Conservation (phyloP, 2,888 invertebrate genomes). For the Linnaemya tessellans region DNA sequence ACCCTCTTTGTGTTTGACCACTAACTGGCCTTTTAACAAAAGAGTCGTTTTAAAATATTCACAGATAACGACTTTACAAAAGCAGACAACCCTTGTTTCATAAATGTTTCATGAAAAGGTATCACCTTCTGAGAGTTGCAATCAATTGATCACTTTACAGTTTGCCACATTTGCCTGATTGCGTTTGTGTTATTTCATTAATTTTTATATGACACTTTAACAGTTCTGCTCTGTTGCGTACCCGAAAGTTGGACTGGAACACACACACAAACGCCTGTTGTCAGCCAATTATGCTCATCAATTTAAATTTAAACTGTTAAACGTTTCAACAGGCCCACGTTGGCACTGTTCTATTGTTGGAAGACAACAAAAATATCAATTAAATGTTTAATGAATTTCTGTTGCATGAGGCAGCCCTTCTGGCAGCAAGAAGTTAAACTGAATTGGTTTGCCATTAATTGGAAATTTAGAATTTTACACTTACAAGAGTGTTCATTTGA, state of each 20-base stretch:
- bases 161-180: constrained; percentile 25
- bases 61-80: not conserved
- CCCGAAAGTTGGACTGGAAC: constrained; percentile 28
- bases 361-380: constrained; percentile 25
- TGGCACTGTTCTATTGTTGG: constrained; percentile 8
- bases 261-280: not conserved
- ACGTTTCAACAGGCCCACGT: not conserved
- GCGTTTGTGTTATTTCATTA: constrained; percentile 46
- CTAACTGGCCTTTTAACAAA: constrained; percentile 48
- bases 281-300: constrained; percentile 22
- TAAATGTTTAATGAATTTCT: constrained; percentile 41
- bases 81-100: constrained; percentile 36
- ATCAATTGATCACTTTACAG: constrained; percentile 65
- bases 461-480: constrained; percentile 39
- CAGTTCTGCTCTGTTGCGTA: constrained; percentile 67
- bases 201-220: constrained; percentile 61
- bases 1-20: constrained; percentile 61
- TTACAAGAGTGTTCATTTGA: not conserved
- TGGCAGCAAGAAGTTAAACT: constrained; percentile 1
- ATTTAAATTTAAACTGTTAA: constrained; percentile 59
- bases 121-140: constrained; percentile 56
- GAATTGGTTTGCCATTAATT: constrained; percentile 36
- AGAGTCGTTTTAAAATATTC: constrained; percentile 21
- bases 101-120: constrained; percentile 14
- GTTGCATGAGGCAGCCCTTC: constrained; percentile 37